A percentile compares a stretch with the other conserved stretches of the same genome.
These are phyloP conservation scores for Menura novaehollandiae DNA, from an alignment of 2,113 vertebrate genomes.

Conservation along the genomic window DNA sequence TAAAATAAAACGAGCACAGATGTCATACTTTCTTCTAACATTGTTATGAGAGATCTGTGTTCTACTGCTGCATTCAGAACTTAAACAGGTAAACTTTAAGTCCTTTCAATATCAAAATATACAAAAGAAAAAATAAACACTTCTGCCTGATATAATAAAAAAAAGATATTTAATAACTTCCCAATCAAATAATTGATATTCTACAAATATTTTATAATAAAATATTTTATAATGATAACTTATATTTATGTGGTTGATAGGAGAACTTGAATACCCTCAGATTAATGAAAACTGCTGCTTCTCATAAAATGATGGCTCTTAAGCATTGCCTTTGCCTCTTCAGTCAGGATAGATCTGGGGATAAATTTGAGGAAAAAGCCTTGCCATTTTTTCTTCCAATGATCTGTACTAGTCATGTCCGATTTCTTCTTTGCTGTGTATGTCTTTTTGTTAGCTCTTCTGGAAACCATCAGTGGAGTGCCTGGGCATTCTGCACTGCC, in stretches of 20 bases:
- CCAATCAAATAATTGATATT: neutral
- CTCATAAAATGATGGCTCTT: neutral
- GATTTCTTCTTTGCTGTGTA: neutral
- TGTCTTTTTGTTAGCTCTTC: neutral
- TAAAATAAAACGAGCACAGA: neutral
- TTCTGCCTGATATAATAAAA: neutral
- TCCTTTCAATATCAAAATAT: neutral
- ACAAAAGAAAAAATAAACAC: neutral
- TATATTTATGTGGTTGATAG: neutral
- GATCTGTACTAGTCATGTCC: neutral
- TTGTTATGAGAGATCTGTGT: neutral
- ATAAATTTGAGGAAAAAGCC: neutral
- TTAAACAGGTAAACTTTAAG: neutral
- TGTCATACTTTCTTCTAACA: neutral
- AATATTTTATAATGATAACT: neutral
- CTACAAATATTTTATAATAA: neutral
- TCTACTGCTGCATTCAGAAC: neutral
- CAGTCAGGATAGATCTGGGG: neutral
- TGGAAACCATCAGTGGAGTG: neutral
- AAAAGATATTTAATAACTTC: neutral
- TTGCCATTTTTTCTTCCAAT: neutral
- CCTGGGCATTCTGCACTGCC: neutral
- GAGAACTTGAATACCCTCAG: neutral
- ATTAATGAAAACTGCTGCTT: neutral
- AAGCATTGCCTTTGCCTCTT: neutral